Percentiles rank a stretch among this genome's conserved stretches.
Evolutionary conservation across 1,140 invertebrate genomes (phyloP).

Genomic region (Rhizoglyphus robini): DNA sequence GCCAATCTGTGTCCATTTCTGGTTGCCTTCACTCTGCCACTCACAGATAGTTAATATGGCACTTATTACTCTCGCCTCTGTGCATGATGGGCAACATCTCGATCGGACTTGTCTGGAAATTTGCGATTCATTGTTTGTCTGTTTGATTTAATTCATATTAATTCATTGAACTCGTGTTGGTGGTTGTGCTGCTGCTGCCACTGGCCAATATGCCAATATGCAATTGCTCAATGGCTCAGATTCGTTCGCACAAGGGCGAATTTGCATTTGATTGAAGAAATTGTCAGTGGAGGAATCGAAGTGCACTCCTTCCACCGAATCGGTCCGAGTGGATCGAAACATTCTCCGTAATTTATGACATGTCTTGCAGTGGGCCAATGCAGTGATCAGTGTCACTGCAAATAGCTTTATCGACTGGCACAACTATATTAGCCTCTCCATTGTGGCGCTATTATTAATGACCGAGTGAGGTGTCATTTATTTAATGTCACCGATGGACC

Average conservation of each 20-base stretch:
- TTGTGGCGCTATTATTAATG: background rate
- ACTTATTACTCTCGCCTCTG: conserved; percentile 6
- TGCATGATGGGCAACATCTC: background rate
- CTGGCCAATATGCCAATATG: no score
- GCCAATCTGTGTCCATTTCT: conserved; percentile 5
- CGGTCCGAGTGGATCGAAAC: no score
- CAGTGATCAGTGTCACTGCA: background rate
- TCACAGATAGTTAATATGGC: background rate
- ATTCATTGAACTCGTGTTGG: background rate
- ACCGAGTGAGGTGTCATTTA: background rate
- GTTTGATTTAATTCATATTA: background rate
- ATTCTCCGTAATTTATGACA: no score
- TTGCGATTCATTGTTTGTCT: background rate
- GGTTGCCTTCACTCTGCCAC: background rate
- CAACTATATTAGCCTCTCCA: background rate
- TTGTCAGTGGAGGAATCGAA: no score
- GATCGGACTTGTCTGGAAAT: background rate
- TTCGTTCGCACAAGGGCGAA: no score
- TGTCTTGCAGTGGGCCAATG: background rate
- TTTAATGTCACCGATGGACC: background rate
- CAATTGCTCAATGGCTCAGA: no score
- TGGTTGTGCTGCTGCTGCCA: background rate
- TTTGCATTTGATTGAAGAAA: background rate
- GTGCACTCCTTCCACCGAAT: no score
- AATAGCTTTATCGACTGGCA: background rate